Evolutionary conservation across 1,140 invertebrate species (phyloP).

Genomic region (Mamestra configurata): DNA sequence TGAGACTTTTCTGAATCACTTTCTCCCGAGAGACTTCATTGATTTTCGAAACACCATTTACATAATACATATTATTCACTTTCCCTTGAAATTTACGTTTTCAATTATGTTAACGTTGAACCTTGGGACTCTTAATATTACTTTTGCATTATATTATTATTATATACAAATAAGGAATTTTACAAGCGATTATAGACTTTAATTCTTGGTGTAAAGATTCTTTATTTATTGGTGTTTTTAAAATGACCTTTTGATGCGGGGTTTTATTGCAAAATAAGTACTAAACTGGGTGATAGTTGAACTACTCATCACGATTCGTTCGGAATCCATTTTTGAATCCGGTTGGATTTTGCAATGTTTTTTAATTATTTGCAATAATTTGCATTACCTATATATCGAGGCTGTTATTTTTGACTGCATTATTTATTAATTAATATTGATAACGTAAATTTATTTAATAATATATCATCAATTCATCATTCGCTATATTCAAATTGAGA

Average conservation of each 20-base stretch:
- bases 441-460: too few species aligned
- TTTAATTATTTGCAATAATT: conserved; percentile 1
- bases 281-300: neutral
- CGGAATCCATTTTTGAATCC: conserved; percentile 24
- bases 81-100: conserved; percentile 21
- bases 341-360: conserved; percentile 29
- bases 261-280: conserved; percentile 12
- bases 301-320: conserved; percentile 15
- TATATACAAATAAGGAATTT: neutral
- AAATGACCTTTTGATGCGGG: conserved; percentile 11
- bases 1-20: neutral
- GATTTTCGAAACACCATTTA: conserved; percentile 43
- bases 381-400: neutral
- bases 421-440: too few species aligned
- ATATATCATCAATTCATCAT: too few species aligned
- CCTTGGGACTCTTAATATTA: conserved; percentile 30
- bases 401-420: neutral
- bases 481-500: too few species aligned
- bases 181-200: neutral
- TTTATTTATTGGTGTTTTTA: neutral
- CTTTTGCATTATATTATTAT: neutral
- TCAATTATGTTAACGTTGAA: neutral
- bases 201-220: neutral
- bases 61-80: conserved; percentile 24
- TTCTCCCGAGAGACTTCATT: conserved; percentile 20